These are phyloP conservation scores for Mola mola DNA, from an alignment of 2,113 vertebrate species.

Conservation along the genomic window DNA sequence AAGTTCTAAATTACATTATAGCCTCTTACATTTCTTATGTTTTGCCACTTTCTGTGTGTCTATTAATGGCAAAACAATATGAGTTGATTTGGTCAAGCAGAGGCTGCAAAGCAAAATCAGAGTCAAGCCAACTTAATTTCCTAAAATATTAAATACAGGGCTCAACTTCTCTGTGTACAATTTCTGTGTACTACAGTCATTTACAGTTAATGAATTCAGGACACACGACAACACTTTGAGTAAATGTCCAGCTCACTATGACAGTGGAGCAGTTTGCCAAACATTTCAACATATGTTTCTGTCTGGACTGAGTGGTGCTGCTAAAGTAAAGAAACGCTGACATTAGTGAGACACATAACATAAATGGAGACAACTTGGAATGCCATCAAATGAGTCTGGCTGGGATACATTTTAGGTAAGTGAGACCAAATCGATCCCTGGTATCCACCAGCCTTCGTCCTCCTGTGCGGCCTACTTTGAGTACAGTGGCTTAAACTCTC, in stretches of 20 bases:
- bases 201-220: no score
- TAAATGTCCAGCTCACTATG: not conserved
- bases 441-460: constrained; percentile 33
- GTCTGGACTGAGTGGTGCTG: constrained; percentile 16
- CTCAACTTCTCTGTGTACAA: no score
- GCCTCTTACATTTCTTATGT: no score
- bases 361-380: constrained; percentile 37
- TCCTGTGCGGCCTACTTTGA: constrained; percentile 30
- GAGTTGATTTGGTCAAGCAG: no score
- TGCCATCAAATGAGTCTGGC: constrained; percentile 24
- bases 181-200: no score
- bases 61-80: no score
- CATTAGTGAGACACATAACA: constrained; percentile 12
- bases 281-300: constrained; percentile 11
- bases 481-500: constrained; percentile 37
- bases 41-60: no score
- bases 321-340: constrained; percentile 27
- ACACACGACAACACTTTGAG: no score
- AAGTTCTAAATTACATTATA: no score
- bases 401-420: constrained; percentile 42
- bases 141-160: no score
- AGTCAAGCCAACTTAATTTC: no score
- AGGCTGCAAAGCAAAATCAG: no score
- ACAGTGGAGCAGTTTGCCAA: not conserved
- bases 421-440: constrained; percentile 67